A percentile compares a stretch with the other conserved stretches of the same genome.
These are phyloP conservation scores for Phocoena sinus DNA, from an alignment of 2,113 vertebrate species.

Conservation along the genomic window DNA sequence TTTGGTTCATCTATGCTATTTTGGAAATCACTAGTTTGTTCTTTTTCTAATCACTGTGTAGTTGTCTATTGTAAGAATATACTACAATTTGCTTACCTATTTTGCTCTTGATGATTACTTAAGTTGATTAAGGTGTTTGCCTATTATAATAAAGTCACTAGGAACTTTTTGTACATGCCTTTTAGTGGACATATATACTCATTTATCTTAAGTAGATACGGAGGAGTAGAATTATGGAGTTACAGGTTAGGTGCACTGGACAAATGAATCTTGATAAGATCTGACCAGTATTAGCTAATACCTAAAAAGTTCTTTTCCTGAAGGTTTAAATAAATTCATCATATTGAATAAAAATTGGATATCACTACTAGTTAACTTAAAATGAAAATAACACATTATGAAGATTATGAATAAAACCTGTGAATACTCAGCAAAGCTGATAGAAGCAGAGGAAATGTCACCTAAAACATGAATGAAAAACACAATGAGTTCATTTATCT, in stretches of 20 bases:
- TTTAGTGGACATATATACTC: background rate
- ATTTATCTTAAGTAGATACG: background rate
- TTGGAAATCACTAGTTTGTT: background rate
- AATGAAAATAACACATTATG: background rate
- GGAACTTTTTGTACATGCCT: background rate
- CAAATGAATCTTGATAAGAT: background rate
- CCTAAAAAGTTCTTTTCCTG: background rate
- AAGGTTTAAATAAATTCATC: background rate
- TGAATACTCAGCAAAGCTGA: background rate
- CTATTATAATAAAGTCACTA: background rate
- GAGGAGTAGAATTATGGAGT: background rate
- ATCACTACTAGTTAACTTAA: background rate
- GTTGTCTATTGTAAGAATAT: background rate
- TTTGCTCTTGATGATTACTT: background rate
- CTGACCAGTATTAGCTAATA: background rate
- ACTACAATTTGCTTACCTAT: background rate
- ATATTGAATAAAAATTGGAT: background rate
- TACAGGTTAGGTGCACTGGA: background rate
- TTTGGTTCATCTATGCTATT: background rate
- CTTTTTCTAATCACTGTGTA: background rate
- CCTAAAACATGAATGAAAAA: background rate
- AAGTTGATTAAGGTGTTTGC: background rate
- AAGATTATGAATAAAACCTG: background rate
- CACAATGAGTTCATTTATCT: background rate
- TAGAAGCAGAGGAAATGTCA: background rate